Base-by-base conservation (phyloP, 2,113 vertebrate species). In the Ailurus styani region DNA sequence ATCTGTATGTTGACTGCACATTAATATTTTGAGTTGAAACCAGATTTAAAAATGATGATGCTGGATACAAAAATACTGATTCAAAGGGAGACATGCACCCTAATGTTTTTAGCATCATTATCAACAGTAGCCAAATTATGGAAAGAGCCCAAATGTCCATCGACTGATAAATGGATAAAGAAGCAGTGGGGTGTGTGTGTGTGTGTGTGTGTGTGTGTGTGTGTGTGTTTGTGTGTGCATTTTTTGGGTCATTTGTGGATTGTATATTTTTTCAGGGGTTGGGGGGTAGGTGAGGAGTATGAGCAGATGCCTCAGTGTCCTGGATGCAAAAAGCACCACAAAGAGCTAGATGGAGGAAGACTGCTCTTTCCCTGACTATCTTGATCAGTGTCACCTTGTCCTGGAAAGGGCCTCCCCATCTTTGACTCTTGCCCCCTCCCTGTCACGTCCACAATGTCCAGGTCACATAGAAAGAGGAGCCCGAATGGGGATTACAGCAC, bases 401-500 rank as follows among this genome's bases (percentile, higher is more conserved):
- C 73, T 13, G 20, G 25, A n/a, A 31, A 66, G 42, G 15, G 20
- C 34, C 15, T 47, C n/a, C 75, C 92, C 55, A 27, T 31, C 70
- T 82, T 47, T 57, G 70, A 45, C 42, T 29, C 95, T 37, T 23
- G 2, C 55, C 40, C 57, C 7, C 45, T 78, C 27, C 78, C 62
- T 13, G 6, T 54, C 81, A 72, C 66, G 23, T 50, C 54, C 78
- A 85, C 78, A 54, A 0, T 34, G 52, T 60, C 78, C 75, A 57
- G 64, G 54, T 90, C 86, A 95, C 90, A 90, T 52, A 94, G 45
- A 77, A 55, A 95, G 66, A 97, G 52, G n/a, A 88, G 96, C 96
- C 84, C 52, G 66, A 90, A 31, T 81, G 64, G 96, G 97, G 96
- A 87, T 98, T 94, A 97, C 98, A 98, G 98, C 98, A 98, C 68